These are phyloP conservation scores for Melanotaenia maccullochi DNA, from an alignment of 2,797 vertebrate species.

Conservation along the genomic window DNA sequence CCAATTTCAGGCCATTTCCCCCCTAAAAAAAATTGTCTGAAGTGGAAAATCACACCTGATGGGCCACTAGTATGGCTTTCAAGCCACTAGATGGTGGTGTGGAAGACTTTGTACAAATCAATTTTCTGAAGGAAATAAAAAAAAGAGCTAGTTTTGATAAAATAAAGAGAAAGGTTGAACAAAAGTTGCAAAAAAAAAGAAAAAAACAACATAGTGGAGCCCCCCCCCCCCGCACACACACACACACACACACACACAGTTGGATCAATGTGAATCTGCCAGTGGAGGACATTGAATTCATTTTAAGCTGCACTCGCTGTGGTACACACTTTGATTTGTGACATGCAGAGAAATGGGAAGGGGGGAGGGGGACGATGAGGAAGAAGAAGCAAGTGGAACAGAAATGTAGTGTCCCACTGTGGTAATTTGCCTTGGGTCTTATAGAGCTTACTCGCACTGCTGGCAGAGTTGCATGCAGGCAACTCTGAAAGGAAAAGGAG, in stretches of 20 bases:
- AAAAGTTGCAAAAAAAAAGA: constrained; percentile 29
- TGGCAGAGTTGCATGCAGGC: constrained; percentile 59
- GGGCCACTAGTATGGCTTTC: constrained; percentile 68
- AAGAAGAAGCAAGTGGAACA: constrained; percentile 54
- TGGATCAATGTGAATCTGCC: constrained; percentile 60
- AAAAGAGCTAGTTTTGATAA: constrained; percentile 39
- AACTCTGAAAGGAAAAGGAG: constrained; percentile 51
- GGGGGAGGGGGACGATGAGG: constrained; percentile 36
- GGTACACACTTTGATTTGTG: constrained; percentile 71
- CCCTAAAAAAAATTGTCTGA: constrained; percentile 68
- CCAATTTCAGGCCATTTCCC: constrained; percentile 69
- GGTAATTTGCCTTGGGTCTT: constrained; percentile 79
- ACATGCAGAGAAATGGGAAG: constrained; percentile 53
- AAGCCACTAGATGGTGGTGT: constrained; percentile 63
- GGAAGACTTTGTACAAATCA: constrained; percentile 71
- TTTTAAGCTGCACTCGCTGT: constrained; percentile 71
- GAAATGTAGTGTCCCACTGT: constrained; percentile 68
- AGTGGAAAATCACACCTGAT: constrained; percentile 78
- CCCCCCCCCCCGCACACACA: too few species aligned
- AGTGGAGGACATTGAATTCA: constrained; percentile 69
- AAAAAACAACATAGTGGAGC: too few species aligned
- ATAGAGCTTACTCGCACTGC: constrained; percentile 69
- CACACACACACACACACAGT: constrained; percentile 16
- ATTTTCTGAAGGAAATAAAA: constrained; percentile 44
- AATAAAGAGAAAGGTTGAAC: constrained; percentile 53